phyloP scores from a whole-genome alignment of 2,888 invertebrate species.

The Lamellibrachia satsuma region DNA sequence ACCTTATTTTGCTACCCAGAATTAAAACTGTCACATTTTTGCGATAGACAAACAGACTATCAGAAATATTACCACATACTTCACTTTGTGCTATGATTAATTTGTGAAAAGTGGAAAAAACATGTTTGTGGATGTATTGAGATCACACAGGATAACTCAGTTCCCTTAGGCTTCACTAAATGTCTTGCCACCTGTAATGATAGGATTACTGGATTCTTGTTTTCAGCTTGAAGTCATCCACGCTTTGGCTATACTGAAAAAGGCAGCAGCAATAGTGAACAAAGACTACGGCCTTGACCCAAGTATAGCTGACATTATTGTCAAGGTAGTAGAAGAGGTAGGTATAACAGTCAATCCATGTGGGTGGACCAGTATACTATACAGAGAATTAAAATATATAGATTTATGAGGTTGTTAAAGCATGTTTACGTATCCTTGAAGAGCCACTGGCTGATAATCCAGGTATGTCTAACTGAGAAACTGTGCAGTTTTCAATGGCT shows the following conservation, averaged over 20 bases:
- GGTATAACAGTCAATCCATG: not conserved
- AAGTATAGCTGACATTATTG: slow-evolving; percentile 88
- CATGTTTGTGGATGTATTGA: not conserved
- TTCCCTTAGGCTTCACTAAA: not conserved
- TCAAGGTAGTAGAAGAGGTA: slow-evolving; percentile 86
- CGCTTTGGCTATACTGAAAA: slow-evolving; percentile 95
- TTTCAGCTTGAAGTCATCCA: slow-evolving; percentile 86
- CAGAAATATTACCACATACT: no score
- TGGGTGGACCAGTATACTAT: not conserved
- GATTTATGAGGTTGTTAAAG: no score
- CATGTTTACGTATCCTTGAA: no score
- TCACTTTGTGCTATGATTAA: no score
- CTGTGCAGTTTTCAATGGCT: no score
- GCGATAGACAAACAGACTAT: no score
- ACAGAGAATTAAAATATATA: not conserved
- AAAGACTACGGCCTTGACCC: slow-evolving; percentile 89
- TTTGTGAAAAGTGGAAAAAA: no score
- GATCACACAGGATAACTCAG: not conserved
- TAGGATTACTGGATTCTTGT: not conserved
- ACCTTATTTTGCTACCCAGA: no score
- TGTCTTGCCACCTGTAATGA: not conserved
- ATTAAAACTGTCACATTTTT: no score
- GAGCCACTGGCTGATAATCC: no score
- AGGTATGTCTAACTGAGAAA: no score
- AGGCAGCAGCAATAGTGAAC: slow-evolving; percentile 97